These are phyloP conservation scores for Notarius quadriscutis DNA, from an alignment of 2,113 vertebrate species.

Conservation along the genomic window DNA sequence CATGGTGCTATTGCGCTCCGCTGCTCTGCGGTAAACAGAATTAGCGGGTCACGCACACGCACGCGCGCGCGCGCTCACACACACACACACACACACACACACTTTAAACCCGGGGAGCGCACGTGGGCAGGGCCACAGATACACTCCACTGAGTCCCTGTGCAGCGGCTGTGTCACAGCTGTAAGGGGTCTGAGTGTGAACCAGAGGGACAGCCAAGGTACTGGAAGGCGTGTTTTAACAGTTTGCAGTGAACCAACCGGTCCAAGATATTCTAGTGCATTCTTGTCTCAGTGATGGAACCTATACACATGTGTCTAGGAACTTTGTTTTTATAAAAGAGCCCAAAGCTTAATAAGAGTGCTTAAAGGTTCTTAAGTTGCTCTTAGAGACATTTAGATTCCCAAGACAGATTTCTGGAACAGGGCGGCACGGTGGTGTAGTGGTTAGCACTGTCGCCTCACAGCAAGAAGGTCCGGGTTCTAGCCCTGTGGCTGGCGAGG, in stretches of 20 bases:
- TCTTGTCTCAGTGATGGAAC: not conserved
- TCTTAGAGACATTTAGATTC: too few species aligned
- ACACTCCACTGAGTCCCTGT: slow-evolving; percentile 22
- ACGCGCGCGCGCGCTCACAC: not conserved
- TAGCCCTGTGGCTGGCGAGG: too few species aligned
- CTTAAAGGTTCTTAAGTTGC: not conserved
- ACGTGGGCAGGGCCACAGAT: slow-evolving; percentile 45
- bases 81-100: not conserved
- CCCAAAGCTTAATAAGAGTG: not conserved
- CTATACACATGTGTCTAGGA: not conserved
- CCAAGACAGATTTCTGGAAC: too few species aligned
- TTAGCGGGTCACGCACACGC: slow-evolving; percentile 28
- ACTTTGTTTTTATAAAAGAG: not conserved
- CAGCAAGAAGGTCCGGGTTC: too few species aligned
- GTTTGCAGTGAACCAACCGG: not conserved
- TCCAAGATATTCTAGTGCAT: not conserved
- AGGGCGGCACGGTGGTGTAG: too few species aligned
- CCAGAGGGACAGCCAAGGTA: not conserved
- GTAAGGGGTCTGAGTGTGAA: slow-evolving; percentile 3
- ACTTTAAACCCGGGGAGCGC: slow-evolving; percentile 30
- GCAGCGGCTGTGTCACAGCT: slow-evolving; percentile 24
- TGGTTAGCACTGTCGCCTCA: too few species aligned
- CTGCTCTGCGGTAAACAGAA: slow-evolving; percentile 22
- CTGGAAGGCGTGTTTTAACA: not conserved
- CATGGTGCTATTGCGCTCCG: slow-evolving; percentile 42